These are phyloP conservation scores for Crotalus horridus DNA, from an alignment of 2,113 vertebrate species.

Conservation along the genomic window DNA sequence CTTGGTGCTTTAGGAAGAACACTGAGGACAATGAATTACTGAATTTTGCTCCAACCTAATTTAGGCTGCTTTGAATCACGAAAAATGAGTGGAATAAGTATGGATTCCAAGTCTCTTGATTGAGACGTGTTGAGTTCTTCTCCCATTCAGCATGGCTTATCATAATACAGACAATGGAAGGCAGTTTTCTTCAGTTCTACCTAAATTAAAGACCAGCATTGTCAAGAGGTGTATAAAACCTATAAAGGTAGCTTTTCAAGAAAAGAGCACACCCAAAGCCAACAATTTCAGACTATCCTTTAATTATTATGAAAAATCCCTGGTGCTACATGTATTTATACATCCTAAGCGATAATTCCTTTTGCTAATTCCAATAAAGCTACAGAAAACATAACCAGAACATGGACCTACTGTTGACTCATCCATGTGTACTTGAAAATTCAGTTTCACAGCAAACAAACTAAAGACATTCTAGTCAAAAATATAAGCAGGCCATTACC, in stretches of 20 bases:
- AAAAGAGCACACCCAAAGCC: neutral
- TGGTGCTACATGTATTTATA: conserved; percentile 17
- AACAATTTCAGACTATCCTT: neutral
- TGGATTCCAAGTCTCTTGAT: neutral
- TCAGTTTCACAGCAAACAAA: conserved; percentile 50
- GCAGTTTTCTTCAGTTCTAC: neutral
- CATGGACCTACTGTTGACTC: conserved; percentile 52
- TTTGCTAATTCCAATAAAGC: conserved; percentile 55
- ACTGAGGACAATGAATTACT: neutral
- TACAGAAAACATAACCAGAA: conserved; percentile 44
- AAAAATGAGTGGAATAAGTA: neutral
- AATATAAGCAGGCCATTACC: conserved; percentile 49
- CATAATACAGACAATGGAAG: neutral
- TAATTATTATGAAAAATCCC: neutral
- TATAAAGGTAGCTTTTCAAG: neutral
- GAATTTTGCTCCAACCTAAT: neutral
- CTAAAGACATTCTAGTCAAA: conserved; percentile 15
- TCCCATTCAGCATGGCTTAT: neutral
- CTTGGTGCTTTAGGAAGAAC: neutral
- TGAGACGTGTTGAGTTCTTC: neutral
- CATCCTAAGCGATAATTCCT: conserved; percentile 54
- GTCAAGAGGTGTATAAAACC: neutral
- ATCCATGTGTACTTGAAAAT: conserved; percentile 59
- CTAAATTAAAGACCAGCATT: conserved; percentile 1
- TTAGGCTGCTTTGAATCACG: neutral